Evolutionary conservation across 2,797 vertebrate genomes (phyloP).

Genomic region (Podargus strigoides): DNA sequence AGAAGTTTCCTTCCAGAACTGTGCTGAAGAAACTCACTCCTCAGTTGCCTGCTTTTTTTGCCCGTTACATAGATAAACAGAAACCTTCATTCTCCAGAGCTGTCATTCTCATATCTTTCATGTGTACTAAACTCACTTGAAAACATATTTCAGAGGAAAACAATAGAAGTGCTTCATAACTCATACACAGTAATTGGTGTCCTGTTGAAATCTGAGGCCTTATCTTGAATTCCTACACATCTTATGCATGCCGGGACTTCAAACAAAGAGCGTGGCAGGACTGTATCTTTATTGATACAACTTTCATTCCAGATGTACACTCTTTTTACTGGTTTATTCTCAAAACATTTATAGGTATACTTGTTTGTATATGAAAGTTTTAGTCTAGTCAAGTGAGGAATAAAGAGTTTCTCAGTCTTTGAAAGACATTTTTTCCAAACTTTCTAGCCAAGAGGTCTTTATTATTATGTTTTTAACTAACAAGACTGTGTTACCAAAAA

Average conservation of each 20-base stretch:
- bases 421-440: neutral
- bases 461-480: neutral
- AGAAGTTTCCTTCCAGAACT: neutral
- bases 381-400: neutral
- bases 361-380: neutral
- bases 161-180: neutral
- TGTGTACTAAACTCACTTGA: neutral
- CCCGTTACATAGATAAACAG: neutral
- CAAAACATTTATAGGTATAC: neutral
- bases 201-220: neutral
- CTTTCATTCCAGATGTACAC: neutral
- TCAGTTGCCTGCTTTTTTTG: neutral
- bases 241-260: neutral
- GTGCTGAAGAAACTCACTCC: neutral
- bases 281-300: neutral
- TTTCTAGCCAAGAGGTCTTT: neutral
- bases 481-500: neutral
- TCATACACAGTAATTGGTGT: slow-evolving; percentile 4
- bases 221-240: neutral
- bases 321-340: neutral
- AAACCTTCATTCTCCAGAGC: slow-evolving; percentile 1
- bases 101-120: slow-evolving; percentile 1
- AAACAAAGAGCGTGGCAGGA: neutral
- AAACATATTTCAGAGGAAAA: neutral
- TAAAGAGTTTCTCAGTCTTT: neutral